Evolutionary conservation across 2,888 invertebrate species (phyloP).

Genomic region (Abscondita cerata): DNA sequence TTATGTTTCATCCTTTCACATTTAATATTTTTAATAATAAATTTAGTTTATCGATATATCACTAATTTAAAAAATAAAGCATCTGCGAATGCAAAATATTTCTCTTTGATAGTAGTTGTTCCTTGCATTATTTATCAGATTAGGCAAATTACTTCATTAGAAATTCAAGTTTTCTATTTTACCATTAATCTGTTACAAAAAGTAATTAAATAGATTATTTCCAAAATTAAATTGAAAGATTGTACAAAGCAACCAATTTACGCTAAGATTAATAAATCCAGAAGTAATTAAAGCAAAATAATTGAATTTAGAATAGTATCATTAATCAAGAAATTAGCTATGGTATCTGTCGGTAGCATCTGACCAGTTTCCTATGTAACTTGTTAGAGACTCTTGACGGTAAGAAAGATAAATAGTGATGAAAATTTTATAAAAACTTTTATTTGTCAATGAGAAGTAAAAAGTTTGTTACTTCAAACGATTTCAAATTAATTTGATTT

Average conservation of each 20-base stretch:
- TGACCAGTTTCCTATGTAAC: constrained; percentile 26
- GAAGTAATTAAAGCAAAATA: constrained; percentile 24
- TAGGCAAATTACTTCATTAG: not conserved
- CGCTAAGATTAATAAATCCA: constrained; percentile 12
- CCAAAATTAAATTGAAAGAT: constrained; percentile 1
- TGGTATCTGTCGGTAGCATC: constrained; percentile 21
- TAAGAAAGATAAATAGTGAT: no score
- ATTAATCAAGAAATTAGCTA: constrained; percentile 24
- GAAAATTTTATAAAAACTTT: no score
- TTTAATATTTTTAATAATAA: no score
- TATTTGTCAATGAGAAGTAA: no score
- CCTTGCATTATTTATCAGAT: no score
- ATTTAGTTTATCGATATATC: no score
- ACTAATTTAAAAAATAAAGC: no score
- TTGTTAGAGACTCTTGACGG: not conserved
- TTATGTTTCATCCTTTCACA: no score
- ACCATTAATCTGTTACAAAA: not conserved
- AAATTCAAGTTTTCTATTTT: not conserved
- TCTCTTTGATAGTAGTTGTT: no score
- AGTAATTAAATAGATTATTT: not conserved
- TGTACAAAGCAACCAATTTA: not conserved
- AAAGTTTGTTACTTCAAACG: no score
- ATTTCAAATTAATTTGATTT: no score
- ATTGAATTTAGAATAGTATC: constrained; percentile 19
- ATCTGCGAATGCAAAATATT: no score